Base-by-base conservation (phyloP, 2,797 vertebrate species). In the Aselliscus stoliczkanus region DNA sequence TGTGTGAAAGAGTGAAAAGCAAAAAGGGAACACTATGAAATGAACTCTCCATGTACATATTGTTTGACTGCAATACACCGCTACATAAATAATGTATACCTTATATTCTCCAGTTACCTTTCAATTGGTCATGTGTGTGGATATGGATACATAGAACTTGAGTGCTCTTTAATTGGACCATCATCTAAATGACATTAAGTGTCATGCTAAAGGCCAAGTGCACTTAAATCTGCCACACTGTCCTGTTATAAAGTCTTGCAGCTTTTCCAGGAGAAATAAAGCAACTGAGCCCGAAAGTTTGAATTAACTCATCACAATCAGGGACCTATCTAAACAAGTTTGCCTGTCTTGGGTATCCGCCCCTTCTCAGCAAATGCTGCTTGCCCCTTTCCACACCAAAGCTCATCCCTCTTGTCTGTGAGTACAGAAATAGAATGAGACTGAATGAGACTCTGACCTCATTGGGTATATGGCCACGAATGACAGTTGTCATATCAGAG, bases 381-480 rank as follows among this genome's bases (percentile, higher is more conserved):
- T 31, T 34, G 25, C 17, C 1, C 25, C 10, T 54, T 80, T 84
- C 34, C 23, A 52, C 34, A 23, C n/a, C 76, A 70, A 72, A 65
- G 18, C 10, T 70, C 31, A 84, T 10, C 39, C 9, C 29, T 67
- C 50, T 58, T n/a, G 34, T 90, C 5, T 42, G 0, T 27, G 31
- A n/a, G 76, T 27, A 60, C 34, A 70, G 25, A 96, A 90, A 25
- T 85, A 60, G 88, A 91, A 64, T 20, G 54, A 79, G 2, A 84
- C 20, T 34, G 27, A 44, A 77, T 80, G 72, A 12, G 64, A 84
- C 2, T 82, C 44, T 52, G 69, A 80, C 60, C 37, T 5, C 5
- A 62, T 76, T 62, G 88, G 47, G n/a, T 50, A 60, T 11, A 31
- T 14, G 12, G 25, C 58, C 64, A 69, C 47, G 58, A 56, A 86